phyloP scores from a whole-genome alignment of 2,797 vertebrate species.

The Chrysocyon brachyurus region DNA sequence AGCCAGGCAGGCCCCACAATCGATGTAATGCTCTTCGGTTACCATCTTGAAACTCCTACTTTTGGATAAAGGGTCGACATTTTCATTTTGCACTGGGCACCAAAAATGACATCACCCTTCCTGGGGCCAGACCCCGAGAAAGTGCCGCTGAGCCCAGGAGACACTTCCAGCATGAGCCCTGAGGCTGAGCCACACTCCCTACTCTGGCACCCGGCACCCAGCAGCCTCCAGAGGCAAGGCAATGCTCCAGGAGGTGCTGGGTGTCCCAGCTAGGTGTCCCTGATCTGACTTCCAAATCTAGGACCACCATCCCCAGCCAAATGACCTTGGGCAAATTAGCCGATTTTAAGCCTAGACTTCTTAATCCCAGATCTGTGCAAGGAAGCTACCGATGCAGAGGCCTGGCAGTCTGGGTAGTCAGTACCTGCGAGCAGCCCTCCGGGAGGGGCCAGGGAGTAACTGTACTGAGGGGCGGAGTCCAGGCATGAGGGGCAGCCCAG shows the following conservation, averaged over 20 bases:
- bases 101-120: no score
- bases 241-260: not conserved
- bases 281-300: not conserved
- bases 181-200: not conserved
- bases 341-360: not conserved
- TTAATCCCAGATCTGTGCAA: not conserved
- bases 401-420: not conserved
- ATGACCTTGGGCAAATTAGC: not conserved
- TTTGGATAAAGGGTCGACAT: not conserved
- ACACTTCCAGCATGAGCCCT: not conserved
- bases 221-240: not conserved
- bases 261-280: not conserved
- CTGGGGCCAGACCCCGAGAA: not conserved
- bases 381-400: accelerated
- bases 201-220: accelerated
- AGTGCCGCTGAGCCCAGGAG: not conserved
- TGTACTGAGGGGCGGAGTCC: no score
- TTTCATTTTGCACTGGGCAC: not conserved
- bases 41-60: not conserved
- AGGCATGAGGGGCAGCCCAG: not conserved
- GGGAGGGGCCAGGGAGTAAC: not conserved
- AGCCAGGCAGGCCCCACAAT: no score
- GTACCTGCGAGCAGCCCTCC: not conserved
- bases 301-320: not conserved
- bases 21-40: accelerated